These are phyloP conservation scores for Glaucidium brasilianum DNA, from an alignment of 2,113 vertebrate species.

Conservation along the genomic window DNA sequence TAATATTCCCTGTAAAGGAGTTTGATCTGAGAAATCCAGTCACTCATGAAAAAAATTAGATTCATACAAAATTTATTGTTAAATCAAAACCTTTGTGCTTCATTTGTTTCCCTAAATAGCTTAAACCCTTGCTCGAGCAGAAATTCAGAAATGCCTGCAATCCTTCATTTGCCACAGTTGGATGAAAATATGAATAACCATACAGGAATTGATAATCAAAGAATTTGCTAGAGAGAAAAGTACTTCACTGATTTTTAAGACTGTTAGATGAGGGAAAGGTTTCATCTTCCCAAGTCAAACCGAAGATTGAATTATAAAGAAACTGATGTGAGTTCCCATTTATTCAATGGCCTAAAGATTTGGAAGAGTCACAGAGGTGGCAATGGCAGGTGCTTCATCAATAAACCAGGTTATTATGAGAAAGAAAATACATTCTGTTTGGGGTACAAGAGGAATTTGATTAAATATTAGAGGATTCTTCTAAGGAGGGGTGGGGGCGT, in stretches of 20 bases:
- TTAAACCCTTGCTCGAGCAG: background rate
- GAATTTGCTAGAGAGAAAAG: background rate
- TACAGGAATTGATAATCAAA: background rate
- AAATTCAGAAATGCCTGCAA: background rate
- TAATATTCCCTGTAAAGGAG: background rate
- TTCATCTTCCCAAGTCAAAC: background rate
- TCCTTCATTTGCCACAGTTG: background rate
- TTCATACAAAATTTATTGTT: background rate
- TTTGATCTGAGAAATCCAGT: background rate
- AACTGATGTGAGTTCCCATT: background rate
- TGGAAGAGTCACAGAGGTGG: background rate
- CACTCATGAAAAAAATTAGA: background rate
- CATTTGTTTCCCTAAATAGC: background rate
- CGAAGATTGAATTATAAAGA: background rate
- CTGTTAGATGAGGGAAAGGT: background rate
- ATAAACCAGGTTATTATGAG: background rate
- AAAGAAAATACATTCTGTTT: background rate
- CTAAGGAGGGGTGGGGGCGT: background rate
- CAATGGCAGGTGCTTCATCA: background rate
- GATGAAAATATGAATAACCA: slow-evolving; percentile 14
- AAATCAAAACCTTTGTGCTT: slow-evolving; percentile 14
- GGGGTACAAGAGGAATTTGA: background rate
- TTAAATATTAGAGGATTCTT: background rate
- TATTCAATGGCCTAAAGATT: background rate
- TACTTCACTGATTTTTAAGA: background rate